Evolutionary conservation across 2,113 vertebrate species (phyloP).

Genomic region (Tapirus terrestris): DNA sequence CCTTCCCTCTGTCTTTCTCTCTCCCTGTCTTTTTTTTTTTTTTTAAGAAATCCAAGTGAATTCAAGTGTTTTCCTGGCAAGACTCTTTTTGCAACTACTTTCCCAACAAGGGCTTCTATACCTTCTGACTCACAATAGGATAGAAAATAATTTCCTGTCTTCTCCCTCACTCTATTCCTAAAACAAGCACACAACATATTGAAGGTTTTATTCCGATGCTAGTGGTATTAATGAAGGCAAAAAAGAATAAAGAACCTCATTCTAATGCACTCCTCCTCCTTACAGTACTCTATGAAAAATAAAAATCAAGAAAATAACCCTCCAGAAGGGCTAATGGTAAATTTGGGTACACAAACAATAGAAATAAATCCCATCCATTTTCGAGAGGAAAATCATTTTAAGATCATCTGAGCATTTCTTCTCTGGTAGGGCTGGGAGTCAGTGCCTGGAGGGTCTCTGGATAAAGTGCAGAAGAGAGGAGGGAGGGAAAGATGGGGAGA

Average conservation of each 20-base stretch:
- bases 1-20: accelerated
- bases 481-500: neutral
- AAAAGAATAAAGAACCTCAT: neutral
- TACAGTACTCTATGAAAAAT: neutral
- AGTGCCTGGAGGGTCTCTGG: neutral
- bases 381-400: neutral
- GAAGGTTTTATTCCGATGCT: neutral
- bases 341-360: neutral
- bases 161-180: neutral
- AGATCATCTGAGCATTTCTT: neutral
- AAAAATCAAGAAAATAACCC: neutral
- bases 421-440: neutral
- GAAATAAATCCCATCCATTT: neutral
- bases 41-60: neutral
- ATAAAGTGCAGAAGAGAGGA: neutral
- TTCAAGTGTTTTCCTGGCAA: neutral
- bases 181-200: neutral
- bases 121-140: neutral
- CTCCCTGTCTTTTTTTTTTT: neutral
- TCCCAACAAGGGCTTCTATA: neutral
- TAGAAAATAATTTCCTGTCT: neutral
- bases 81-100: neutral
- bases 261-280: neutral
- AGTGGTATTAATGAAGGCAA: neutral
- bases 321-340: neutral